These are phyloP conservation scores for Sussaba pulchella DNA, from an alignment of 2,888 invertebrate genomes.

Conservation along the genomic window DNA sequence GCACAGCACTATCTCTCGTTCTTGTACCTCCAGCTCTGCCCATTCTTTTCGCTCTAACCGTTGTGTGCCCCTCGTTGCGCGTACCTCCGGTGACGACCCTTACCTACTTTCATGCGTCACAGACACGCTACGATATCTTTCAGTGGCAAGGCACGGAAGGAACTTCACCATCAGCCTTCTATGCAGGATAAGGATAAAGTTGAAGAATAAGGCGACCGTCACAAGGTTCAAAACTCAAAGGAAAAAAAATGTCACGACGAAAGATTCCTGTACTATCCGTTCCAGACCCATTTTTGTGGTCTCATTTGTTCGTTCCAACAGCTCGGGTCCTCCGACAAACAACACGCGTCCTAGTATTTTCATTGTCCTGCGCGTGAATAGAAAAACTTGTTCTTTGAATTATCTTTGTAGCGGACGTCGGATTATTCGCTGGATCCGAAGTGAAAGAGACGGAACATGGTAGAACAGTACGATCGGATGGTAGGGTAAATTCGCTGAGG, in stretches of 20 bases:
- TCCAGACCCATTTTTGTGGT: slow-evolving; percentile 6
- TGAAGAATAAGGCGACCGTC: slow-evolving; percentile 13
- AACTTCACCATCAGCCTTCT: slow-evolving; percentile 10
- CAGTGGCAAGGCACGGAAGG: slow-evolving; percentile 4
- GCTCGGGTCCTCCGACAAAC: slow-evolving; percentile 26
- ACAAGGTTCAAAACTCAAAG: not conserved
- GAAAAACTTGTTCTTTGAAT: slow-evolving; percentile 13
- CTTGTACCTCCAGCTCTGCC: slow-evolving; percentile 40
- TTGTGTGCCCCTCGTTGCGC: not conserved
- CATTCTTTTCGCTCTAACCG: slow-evolving; percentile 24
- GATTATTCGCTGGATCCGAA: slow-evolving; percentile 13
- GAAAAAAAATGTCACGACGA: not conserved
- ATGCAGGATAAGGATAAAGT: slow-evolving; percentile 16
- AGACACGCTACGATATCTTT: slow-evolving; percentile 29
- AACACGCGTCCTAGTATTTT: slow-evolving; percentile 40
- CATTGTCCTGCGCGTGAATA: slow-evolving; percentile 10
- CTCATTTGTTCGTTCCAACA: slow-evolving; percentile 25
- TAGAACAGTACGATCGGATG: not conserved
- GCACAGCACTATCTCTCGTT: slow-evolving; percentile 40
- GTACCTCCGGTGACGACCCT: slow-evolving; percentile 28
- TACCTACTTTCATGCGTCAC: slow-evolving; percentile 38
- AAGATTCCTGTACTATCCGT: no score
- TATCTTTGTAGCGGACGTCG: slow-evolving; percentile 42
- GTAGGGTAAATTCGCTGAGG: slow-evolving; percentile 3
- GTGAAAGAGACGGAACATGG: not conserved